phyloP scores from a whole-genome alignment of 23 tunicate genomes.

The Diplosoma virens region DNA sequence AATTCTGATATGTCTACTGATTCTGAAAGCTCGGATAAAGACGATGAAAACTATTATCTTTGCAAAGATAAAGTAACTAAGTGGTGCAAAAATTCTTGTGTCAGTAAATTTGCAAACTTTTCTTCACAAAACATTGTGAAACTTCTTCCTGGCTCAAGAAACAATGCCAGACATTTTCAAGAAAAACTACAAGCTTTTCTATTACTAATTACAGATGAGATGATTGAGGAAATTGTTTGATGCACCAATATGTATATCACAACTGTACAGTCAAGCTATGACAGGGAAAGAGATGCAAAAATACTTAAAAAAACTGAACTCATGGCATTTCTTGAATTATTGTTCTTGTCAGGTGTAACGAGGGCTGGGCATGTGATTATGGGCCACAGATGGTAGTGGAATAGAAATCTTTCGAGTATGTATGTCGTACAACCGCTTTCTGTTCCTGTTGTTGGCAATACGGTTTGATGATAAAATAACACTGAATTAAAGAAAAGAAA shows the following conservation, averaged over 20 bases:
- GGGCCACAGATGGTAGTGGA: constrained; percentile 30
- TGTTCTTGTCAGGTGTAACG: constrained; percentile 13
- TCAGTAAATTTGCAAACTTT: constrained; percentile 10
- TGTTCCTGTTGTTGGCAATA: constrained; percentile 15
- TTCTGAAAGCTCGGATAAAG: constrained; percentile 13
- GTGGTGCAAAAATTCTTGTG: constrained; percentile 13
- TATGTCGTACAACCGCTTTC: constrained; percentile 19
- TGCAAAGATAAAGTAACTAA: constrained; percentile 15
- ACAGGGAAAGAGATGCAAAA: constrained; percentile 11
- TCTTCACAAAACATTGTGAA: background rate
- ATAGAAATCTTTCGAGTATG: constrained; percentile 13
- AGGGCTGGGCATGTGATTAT: background rate
- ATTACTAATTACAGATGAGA: constrained; percentile 22
- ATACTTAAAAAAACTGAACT: constrained; percentile 14
- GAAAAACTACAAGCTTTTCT: constrained; percentile 15
- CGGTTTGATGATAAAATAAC: constrained; percentile 21
- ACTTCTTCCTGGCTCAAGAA: constrained; percentile 9
- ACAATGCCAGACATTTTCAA: constrained; percentile 12
- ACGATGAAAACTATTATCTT: constrained; percentile 14
- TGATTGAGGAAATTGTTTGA: constrained; percentile 11
- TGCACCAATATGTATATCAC: constrained; percentile 10
- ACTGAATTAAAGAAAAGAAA: constrained; percentile 3
- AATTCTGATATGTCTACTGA: background rate
- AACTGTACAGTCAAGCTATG: constrained; percentile 11
- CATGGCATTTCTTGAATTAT: no score